Conservation (phyloP, 1,140 invertebrate species). For the Nasonia longicornis region DNA sequence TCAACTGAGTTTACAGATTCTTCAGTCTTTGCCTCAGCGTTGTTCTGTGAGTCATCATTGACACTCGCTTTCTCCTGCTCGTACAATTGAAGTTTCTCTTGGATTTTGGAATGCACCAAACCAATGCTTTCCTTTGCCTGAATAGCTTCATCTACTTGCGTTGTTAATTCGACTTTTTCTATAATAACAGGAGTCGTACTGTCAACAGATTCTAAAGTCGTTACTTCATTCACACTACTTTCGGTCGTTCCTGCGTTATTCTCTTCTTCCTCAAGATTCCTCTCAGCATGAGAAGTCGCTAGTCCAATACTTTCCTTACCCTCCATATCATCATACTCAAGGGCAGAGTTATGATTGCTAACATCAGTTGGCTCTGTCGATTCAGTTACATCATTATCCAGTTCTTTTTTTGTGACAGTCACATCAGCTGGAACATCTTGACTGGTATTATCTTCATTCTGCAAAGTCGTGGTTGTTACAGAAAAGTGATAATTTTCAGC, state of each 20-base stretch:
- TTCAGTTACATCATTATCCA: not conserved
- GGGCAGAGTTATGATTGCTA: conserved; percentile 9
- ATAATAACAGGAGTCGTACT: not conserved
- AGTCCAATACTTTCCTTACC: conserved; percentile 59
- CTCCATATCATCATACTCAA: conserved; percentile 55
- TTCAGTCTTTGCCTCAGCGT: not conserved
- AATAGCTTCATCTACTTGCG: not conserved
- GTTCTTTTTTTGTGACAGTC: not conserved
- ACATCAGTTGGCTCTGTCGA: not conserved
- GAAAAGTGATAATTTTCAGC: not conserved
- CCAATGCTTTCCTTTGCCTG: conserved; percentile 10
- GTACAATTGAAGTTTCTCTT: conserved; percentile 3
- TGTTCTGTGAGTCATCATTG: not conserved
- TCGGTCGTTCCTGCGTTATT: conserved; percentile 5
- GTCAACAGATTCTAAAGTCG: not conserved
- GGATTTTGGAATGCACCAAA: not conserved
- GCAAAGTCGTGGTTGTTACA: not conserved
- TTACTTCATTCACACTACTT: not conserved
- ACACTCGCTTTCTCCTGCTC: not conserved
- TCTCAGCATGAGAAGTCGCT: conserved; percentile 51
- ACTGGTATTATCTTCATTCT: not conserved
- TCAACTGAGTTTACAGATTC: not conserved
- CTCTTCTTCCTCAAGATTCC: conserved; percentile 29
- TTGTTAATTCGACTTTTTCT: not conserved
- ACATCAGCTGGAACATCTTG: not conserved